Evolutionary conservation across 2,888 invertebrate genomes (phyloP).

Genomic region (Lampropteryx suffumata): DNA sequence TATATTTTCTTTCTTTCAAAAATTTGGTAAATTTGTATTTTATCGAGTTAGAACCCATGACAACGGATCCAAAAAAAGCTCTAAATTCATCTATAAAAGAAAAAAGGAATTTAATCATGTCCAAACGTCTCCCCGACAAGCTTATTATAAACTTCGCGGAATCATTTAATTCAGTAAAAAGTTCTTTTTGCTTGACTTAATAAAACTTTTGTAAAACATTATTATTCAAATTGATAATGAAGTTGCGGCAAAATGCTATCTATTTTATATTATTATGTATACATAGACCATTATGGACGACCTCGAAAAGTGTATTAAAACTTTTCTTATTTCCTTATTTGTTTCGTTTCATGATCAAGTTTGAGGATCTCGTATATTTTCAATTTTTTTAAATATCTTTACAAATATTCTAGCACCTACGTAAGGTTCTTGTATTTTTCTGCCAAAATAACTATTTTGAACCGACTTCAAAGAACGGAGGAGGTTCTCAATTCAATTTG

Average conservation of each 20-base stretch:
- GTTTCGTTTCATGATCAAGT: background rate
- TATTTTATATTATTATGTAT: background rate
- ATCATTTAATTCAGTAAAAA: constrained; percentile 5
- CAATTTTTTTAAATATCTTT: too few relatives aligned
- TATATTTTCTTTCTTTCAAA: too few relatives aligned
- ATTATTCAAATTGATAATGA: constrained; percentile 15
- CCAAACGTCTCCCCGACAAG: background rate
- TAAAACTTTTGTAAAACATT: constrained; percentile 9
- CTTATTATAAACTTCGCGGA: background rate
- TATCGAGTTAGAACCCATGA: too few relatives aligned
- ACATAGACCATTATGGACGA: background rate
- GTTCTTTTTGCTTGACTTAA: background rate
- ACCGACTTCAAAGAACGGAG: too few relatives aligned
- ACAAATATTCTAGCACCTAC: too few relatives aligned
- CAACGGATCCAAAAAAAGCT: too few relatives aligned
- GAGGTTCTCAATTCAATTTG: too few relatives aligned
- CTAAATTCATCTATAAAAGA: too few relatives aligned
- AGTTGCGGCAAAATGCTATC: background rate
- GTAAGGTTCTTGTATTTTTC: too few relatives aligned
- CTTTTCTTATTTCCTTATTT: constrained; percentile 8
- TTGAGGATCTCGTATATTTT: background rate
- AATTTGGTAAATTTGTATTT: too few relatives aligned
- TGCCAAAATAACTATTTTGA: too few relatives aligned
- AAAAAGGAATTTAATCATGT: background rate
- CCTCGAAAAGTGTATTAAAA: constrained; percentile 14